Percentiles rank a stretch among this genome's conserved stretches.
phyloP scores from a whole-genome alignment of 2,113 vertebrate genomes.

The Dendropsophus ebraccatus region DNA sequence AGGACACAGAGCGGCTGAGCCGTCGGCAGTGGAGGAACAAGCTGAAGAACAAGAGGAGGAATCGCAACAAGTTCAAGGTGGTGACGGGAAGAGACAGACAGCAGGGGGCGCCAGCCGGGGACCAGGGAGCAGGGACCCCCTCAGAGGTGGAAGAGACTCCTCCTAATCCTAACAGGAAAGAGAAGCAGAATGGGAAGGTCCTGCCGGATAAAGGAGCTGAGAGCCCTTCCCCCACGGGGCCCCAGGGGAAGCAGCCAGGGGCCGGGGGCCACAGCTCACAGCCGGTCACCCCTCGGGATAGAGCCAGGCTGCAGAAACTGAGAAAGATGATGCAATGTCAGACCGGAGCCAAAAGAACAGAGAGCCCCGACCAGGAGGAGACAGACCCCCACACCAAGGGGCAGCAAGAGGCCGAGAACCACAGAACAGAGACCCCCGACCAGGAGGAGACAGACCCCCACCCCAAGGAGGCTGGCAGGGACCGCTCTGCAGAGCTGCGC shows the following conservation, averaged over 20 bases:
- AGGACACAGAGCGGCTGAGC: conserved; percentile 40
- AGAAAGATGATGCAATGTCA: not conserved
- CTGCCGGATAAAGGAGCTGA: not conserved
- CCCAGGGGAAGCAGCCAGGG: not conserved
- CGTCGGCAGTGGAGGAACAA: conserved; percentile 70
- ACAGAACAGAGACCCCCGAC: too few species aligned
- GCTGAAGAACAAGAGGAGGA: conserved; percentile 67
- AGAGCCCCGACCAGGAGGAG: too few species aligned
- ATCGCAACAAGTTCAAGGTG: conserved; percentile 65
- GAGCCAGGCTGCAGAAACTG: conserved; percentile 19
- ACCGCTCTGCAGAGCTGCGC: conserved; percentile 70
- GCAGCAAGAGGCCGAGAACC: conserved; percentile 53
- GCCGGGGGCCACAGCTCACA: too few species aligned
- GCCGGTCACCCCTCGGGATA: not conserved
- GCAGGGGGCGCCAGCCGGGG: not conserved
- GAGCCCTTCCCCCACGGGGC: too few species aligned
- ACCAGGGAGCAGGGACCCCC: not conserved
- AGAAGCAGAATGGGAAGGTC: not conserved
- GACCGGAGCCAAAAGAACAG: not conserved
- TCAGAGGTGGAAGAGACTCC: not conserved
- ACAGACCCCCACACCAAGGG: too few species aligned
- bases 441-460: too few species aligned
- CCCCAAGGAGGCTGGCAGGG: too few species aligned
- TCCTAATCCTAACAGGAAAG: not conserved
- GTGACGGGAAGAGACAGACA: too few species aligned